A percentile compares a stretch with the other conserved stretches of the same genome.
phyloP scores from a whole-genome alignment of 1,140 invertebrate species.

The Venturia canescens region DNA sequence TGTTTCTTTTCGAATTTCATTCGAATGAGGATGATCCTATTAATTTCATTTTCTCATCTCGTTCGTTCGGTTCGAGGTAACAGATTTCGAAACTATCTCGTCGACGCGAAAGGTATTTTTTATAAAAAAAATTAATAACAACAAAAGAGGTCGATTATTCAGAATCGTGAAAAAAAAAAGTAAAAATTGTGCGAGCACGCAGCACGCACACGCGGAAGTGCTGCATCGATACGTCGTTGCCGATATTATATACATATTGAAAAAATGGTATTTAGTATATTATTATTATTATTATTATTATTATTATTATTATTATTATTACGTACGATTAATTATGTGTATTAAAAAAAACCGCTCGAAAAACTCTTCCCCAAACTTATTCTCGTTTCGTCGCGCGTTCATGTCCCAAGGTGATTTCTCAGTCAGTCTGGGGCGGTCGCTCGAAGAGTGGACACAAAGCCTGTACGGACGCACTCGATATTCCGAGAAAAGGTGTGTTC shows the following conservation, averaged over 20 bases:
- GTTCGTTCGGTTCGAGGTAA: not conserved
- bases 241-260: not conserved
- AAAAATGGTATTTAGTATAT: slow-evolving; percentile 2
- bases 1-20: not conserved
- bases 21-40: not conserved
- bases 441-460: too few species aligned
- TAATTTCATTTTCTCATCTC: not conserved
- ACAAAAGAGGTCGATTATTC: not conserved
- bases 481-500: too few species aligned
- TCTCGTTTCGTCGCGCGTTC: not conserved
- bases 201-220: too few species aligned
- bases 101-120: slow-evolving; percentile 2
- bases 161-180: not conserved
- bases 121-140: slow-evolving; percentile 6
- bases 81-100: not conserved
- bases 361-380: not conserved
- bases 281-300: not conserved
- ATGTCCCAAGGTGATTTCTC: too few species aligned
- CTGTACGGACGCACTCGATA: too few species aligned
- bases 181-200: not conserved
- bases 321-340: not conserved
- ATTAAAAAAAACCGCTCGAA: not conserved
- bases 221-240: not conserved
- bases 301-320: not conserved
- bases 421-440: too few species aligned